phyloP scores from a whole-genome alignment of 2,797 vertebrate genomes.

The Botia kubotai region DNA sequence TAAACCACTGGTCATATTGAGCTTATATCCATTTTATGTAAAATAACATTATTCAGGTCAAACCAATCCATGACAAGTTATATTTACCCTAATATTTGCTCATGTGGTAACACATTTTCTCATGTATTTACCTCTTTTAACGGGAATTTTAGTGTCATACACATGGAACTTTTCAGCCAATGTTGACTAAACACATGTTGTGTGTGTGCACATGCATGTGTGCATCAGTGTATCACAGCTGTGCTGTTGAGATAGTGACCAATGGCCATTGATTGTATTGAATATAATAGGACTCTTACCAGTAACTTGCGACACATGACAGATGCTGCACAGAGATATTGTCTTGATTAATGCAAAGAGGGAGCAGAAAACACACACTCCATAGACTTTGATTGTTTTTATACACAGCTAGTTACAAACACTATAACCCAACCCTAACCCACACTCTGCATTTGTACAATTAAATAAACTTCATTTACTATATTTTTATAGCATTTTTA shows the following conservation, averaged over 20 bases:
- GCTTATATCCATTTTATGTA: neutral
- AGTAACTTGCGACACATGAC: slow-evolving; percentile 64
- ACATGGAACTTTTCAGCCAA: neutral
- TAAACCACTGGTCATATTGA: slow-evolving; percentile 12
- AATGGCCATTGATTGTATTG: slow-evolving; percentile 16
- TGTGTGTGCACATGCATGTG: slow-evolving; percentile 6
- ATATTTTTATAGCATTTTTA: no score
- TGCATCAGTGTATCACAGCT: slow-evolving; percentile 56
- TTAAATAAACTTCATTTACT: no score
- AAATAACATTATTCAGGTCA: neutral
- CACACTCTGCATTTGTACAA: no score
- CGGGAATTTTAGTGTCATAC: neutral
- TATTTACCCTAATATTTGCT: neutral
- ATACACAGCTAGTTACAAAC: no score
- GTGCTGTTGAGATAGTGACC: slow-evolving; percentile 27
- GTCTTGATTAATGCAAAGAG: slow-evolving; percentile 53
- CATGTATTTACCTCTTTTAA: no score
- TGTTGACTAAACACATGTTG: neutral
- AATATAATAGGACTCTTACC: slow-evolving; percentile 52
- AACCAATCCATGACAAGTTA: neutral
- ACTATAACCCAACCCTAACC: no score
- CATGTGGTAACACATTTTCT: no score
- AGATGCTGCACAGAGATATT: slow-evolving; percentile 65
- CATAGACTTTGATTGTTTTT: no score
- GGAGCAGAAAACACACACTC: slow-evolving; percentile 7